phyloP scores from a whole-genome alignment of 2,888 invertebrate species.

The Tenthredo distinguenda region DNA sequence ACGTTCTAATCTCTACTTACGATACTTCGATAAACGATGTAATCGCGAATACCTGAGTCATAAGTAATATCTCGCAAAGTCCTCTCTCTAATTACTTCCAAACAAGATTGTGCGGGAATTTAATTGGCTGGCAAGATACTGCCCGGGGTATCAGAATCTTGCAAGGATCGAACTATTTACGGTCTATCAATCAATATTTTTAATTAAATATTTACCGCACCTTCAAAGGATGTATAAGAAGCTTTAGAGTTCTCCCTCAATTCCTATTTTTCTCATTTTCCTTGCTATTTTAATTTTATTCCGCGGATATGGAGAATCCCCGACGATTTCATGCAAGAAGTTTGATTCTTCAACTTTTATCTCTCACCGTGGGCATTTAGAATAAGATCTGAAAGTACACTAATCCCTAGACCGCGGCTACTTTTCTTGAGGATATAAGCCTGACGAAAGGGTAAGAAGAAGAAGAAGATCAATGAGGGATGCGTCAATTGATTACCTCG shows the following conservation, averaged over 20 bases:
- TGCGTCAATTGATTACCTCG: too few species aligned
- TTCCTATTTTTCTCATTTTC: background rate
- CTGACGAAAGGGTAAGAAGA: too few species aligned
- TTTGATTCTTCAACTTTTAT: background rate
- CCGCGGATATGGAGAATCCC: background rate
- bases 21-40: background rate
- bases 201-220: background rate
- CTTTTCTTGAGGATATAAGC: too few species aligned
- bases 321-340: background rate
- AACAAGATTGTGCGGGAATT: background rate
- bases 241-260: background rate
- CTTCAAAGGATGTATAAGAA: background rate
- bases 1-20: background rate
- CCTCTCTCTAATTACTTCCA: background rate
- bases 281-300: background rate
- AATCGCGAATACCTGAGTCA: background rate
- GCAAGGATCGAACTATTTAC: background rate
- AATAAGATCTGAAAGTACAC: too few species aligned
- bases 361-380: background rate
- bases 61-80: background rate
- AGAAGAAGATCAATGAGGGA: too few species aligned
- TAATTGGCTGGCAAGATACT: background rate
- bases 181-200: background rate
- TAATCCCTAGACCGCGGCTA: too few species aligned
- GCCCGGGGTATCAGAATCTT: slow-evolving; percentile 3